Percentiles rank a stretch among this genome's conserved stretches.
These are phyloP conservation scores for Bombyx mori DNA, from an alignment of 1,140 invertebrate genomes.

Conservation along the genomic window ASM3026992v2 NC_085112.1:9024001-9024500, in stretches of 20 bases:
- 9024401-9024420: conserved; percentile 17
- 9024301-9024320: conserved; percentile 64
- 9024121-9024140: conserved; percentile 30
- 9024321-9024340: conserved; percentile 65
- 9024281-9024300: conserved; percentile 67
- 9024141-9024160: conserved; percentile 26
- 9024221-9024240: conserved; percentile 33
- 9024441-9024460: conserved; percentile 18
- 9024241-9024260: conserved; percentile 48
- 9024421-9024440: conserved; percentile 20
- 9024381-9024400: conserved; percentile 17
- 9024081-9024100: conserved; percentile 2
- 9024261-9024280: conserved; percentile 59
- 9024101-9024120: conserved; percentile 19
- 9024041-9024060: too few species aligned
- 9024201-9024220: conserved; percentile 36
- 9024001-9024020: too few species aligned
- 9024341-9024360: conserved; percentile 56
- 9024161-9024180: conserved; percentile 35
- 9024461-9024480: conserved; percentile 16
- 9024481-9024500: too few species aligned
- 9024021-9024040: too few species aligned
- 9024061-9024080: background rate
- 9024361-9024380: conserved; percentile 34
- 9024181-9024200: conserved; percentile 31